Evolutionary conservation across 2,888 invertebrate species (phyloP).

Genomic region (Blera fallax): DNA sequence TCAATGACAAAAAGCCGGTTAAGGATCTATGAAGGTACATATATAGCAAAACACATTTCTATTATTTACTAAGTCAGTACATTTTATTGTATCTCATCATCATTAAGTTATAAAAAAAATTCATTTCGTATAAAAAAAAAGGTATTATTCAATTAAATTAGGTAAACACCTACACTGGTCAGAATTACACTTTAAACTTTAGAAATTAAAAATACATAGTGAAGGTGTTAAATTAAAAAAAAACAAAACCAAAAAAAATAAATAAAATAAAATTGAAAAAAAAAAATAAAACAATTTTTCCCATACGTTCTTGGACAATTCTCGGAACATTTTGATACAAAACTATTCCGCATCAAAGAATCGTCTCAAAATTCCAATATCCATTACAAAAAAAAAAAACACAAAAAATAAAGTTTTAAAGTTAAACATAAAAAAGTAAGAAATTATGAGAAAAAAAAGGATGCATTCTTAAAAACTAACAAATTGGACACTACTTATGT

Average conservation of each 20-base stretch:
- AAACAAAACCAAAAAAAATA: conserved; percentile 25
- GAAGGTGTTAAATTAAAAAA: conserved; percentile 8
- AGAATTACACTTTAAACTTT: conserved; percentile 15
- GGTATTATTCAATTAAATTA: conserved; percentile 31
- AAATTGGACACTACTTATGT: conserved; percentile 64
- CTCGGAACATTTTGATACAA: conserved; percentile 70
- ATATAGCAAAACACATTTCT: conserved; percentile 11
- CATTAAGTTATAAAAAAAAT: conserved; percentile 37
- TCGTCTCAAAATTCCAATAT: conserved; percentile 38
- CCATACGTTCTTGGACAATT: conserved; percentile 31
- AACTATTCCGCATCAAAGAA: conserved; percentile 56
- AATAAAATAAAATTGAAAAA: conserved; percentile 33
- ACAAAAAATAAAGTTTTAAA: not conserved
- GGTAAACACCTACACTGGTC: conserved; percentile 56
- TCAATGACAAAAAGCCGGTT: too few relatives aligned
- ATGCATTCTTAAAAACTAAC: conserved; percentile 25
- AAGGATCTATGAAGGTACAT: too few relatives aligned
- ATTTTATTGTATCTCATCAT: conserved; percentile 56
- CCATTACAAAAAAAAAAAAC: conserved; percentile 2
- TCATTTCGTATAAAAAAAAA: conserved; percentile 37
- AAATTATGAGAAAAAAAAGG: conserved; percentile 1
- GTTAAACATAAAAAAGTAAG: not conserved
- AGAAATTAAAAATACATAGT: conserved; percentile 13
- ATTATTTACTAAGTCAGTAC: conserved; percentile 67
- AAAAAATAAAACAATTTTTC: conserved; percentile 25